These are phyloP conservation scores for Callitettix versicolor DNA, from an alignment of 1,140 invertebrate species.

Conservation along the genomic window DNA sequence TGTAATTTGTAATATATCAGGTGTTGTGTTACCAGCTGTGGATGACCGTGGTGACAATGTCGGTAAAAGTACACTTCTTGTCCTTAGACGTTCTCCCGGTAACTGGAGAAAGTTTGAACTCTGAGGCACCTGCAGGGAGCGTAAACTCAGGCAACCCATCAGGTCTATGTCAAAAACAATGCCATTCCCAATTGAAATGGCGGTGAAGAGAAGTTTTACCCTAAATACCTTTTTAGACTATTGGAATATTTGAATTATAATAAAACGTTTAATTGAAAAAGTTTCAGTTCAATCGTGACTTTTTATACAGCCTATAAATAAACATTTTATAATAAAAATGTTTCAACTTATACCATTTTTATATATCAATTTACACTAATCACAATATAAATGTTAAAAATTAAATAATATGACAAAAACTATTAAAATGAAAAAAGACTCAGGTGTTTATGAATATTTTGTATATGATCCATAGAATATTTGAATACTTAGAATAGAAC, in stretches of 20 bases:
- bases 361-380: too few relatives aligned
- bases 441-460: too few relatives aligned
- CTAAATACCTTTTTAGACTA: not conserved
- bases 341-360: too few relatives aligned
- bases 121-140: slow-evolving; percentile 6
- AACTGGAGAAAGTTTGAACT: slow-evolving; percentile 10
- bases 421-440: too few relatives aligned
- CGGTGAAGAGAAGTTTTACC: not conserved
- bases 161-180: not conserved
- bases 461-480: too few relatives aligned
- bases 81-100: slow-evolving; percentile 7
- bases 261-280: too few relatives aligned
- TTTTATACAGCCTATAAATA: too few relatives aligned
- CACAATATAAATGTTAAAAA: too few relatives aligned
- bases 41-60: slow-evolving; percentile 10
- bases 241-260: not conserved
- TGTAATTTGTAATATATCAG: not conserved
- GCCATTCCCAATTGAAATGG: not conserved
- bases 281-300: too few relatives aligned
- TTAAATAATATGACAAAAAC: too few relatives aligned
- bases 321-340: too few relatives aligned
- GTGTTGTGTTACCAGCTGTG: slow-evolving; percentile 10
- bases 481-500: too few relatives aligned
- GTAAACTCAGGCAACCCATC: slow-evolving; percentile 10
- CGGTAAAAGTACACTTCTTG: slow-evolving; percentile 12